Evolutionary conservation across 2,888 invertebrate genomes (phyloP).

Genomic region (Entomobrya multifasciata): DNA sequence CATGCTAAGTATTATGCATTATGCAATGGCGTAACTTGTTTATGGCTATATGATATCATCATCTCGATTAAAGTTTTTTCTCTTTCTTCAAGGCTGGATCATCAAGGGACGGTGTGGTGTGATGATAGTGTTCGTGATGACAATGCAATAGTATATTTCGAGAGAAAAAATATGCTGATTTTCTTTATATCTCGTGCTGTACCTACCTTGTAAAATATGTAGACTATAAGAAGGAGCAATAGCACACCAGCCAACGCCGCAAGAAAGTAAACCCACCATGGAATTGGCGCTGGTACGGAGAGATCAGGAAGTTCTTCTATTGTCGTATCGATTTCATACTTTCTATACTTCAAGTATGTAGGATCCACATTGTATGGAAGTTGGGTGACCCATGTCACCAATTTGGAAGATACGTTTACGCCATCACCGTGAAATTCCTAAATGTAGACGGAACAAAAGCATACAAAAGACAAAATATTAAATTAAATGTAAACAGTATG

Average conservation of each 20-base stretch:
- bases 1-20: too few species aligned
- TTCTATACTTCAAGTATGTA: constrained; percentile 84
- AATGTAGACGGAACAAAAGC: not conserved
- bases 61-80: constrained; percentile 7
- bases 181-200: not conserved
- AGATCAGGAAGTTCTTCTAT: constrained; percentile 80
- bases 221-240: constrained; percentile 89
- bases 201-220: constrained; percentile 87
- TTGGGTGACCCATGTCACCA: constrained; percentile 87
- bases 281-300: constrained; percentile 85
- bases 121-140: not conserved
- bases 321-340: constrained; percentile 88
- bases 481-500: not conserved
- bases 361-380: constrained; percentile 88
- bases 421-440: constrained; percentile 79
- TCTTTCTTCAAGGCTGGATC: not conserved
- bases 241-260: constrained; percentile 91
- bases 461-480: not conserved
- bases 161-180: not conserved
- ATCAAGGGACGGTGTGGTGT: not conserved
- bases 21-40: too few species aligned
- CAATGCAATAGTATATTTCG: not conserved
- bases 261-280: constrained; percentile 92
- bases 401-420: constrained; percentile 89
- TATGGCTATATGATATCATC: not conserved